These are phyloP conservation scores for Menura novaehollandiae DNA, from an alignment of 2,113 vertebrate species.

Conservation along the genomic window DNA sequence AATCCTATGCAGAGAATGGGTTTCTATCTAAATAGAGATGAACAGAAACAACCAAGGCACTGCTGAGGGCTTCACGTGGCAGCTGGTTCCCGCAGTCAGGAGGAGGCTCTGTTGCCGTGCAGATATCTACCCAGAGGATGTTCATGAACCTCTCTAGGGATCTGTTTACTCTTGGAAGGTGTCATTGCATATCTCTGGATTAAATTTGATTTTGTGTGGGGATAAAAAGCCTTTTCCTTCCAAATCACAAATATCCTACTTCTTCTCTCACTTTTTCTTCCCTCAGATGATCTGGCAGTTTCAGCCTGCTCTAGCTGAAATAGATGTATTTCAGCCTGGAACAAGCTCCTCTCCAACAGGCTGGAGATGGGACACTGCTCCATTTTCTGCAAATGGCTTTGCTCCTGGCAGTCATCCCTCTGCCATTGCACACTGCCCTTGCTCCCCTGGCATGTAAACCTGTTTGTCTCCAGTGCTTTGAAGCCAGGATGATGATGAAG, in stretches of 20 bases:
- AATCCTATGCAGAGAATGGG: accelerated
- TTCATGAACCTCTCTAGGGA: neutral
- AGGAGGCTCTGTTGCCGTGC: neutral
- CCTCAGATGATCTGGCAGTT: neutral
- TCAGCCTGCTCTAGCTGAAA: neutral
- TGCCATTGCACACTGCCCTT: accelerated
- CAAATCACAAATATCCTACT: neutral
- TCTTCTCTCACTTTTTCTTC: neutral
- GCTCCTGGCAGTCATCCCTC: neutral
- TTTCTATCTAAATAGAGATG: neutral
- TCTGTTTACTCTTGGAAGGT: neutral
- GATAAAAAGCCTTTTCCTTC: neutral
- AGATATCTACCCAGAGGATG: neutral
- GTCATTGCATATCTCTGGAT: neutral
- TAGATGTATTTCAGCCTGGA: neutral
- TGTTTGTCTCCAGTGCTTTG: neutral
- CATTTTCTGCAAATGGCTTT: neutral
- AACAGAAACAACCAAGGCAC: neutral
- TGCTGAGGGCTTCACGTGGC: neutral
- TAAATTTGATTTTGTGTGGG: neutral
- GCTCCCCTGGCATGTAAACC: accelerated
- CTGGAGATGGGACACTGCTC: neutral
- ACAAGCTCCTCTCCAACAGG: neutral
- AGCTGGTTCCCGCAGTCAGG: neutral
- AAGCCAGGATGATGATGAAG: accelerated